phyloP scores from a whole-genome alignment of 2,797 vertebrate species.

The Pantherophis alleghaniensis region DNA sequence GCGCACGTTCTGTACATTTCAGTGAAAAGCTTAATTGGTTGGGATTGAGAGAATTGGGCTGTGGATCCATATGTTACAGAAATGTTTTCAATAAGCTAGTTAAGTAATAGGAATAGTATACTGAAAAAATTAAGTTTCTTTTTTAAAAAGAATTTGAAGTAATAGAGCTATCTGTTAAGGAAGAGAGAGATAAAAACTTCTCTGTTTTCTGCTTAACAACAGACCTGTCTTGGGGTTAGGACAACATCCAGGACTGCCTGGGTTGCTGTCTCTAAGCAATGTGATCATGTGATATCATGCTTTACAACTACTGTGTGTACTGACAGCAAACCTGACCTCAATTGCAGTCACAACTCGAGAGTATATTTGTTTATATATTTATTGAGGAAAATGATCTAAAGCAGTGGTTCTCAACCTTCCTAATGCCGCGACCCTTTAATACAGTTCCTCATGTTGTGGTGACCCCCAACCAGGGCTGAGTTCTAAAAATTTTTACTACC shows the following conservation, averaged over 20 bases:
- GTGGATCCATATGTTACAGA: conserved; percentile 29
- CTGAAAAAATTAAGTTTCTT: conserved; percentile 36
- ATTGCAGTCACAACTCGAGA: not conserved
- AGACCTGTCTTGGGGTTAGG: not conserved
- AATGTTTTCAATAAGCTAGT: conserved; percentile 50
- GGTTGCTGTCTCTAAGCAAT: not conserved
- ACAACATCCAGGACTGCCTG: not conserved
- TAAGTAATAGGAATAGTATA: conserved; percentile 41
- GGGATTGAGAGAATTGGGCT: not conserved
- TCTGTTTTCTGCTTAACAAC: not conserved
- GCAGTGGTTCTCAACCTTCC: not conserved
- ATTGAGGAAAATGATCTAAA: not conserved
- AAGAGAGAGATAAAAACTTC: conserved; percentile 5
- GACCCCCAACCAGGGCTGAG: too few relatives aligned
- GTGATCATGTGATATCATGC: not conserved
- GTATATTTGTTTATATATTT: not conserved
- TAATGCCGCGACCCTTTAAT: too few relatives aligned
- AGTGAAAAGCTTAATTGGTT: not conserved
- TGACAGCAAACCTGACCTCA: not conserved
- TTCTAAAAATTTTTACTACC: too few relatives aligned
- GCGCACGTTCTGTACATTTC: not conserved
- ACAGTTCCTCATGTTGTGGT: too few relatives aligned
- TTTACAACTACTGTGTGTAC: not conserved
- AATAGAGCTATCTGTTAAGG: conserved; percentile 23
- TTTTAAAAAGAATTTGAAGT: conserved; percentile 1